Conservation (phyloP, 2,113 vertebrate genomes). For the Irena cyanogastra region DNA sequence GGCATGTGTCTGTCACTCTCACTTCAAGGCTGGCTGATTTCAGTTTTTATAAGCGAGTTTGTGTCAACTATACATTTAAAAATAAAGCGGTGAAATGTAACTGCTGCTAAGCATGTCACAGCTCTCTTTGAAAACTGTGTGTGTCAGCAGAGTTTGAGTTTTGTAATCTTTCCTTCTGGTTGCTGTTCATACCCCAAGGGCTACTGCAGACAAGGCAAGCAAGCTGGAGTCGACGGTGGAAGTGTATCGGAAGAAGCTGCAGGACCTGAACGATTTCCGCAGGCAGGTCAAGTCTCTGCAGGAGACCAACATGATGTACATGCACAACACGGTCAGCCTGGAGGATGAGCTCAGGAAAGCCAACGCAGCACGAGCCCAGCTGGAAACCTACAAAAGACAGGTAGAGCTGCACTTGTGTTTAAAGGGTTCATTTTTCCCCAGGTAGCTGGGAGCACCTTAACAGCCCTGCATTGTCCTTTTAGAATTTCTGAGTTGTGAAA, state of each 20-base stretch:
- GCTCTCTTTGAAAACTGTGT: background rate
- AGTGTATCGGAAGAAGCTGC: slow-evolving; percentile 91
- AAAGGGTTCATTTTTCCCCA: background rate
- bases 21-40: background rate
- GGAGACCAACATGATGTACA: slow-evolving; percentile 95
- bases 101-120: background rate
- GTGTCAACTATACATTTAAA: background rate
- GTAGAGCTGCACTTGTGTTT: slow-evolving; percentile 45
- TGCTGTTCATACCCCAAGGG: slow-evolving; percentile 12
- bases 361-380: slow-evolving; percentile 88
- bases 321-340: slow-evolving; percentile 93
- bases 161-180: background rate
- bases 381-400: slow-evolving; percentile 94
- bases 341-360: slow-evolving; percentile 96
- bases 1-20: background rate
- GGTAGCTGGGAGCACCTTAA: background rate
- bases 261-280: slow-evolving; percentile 91
- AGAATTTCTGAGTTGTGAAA: background rate
- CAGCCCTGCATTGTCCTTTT: background rate
- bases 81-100: background rate
- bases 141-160: background rate
- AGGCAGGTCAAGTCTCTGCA: slow-evolving; percentile 92
- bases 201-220: slow-evolving; percentile 82
- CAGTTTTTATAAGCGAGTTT: background rate
- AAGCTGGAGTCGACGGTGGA: slow-evolving; percentile 92